These are phyloP conservation scores for Grus americana DNA, from an alignment of 2,113 vertebrate genomes.

Conservation along the genomic window DNA sequence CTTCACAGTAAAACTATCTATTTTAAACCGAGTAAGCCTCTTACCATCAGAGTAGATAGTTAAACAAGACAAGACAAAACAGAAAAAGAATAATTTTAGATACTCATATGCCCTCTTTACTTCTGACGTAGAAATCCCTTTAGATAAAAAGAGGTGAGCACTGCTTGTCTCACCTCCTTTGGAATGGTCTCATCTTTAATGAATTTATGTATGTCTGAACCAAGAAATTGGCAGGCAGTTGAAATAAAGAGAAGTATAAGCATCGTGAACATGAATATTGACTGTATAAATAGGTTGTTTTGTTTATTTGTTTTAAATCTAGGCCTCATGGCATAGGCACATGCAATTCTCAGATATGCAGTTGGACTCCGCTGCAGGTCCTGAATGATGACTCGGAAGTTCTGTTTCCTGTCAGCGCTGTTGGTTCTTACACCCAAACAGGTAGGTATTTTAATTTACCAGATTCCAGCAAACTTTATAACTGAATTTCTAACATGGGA, in stretches of 20 bases:
- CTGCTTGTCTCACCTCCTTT: not conserved
- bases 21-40: not conserved
- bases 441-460: conserved; percentile 71
- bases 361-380: conserved; percentile 87
- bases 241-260: not conserved
- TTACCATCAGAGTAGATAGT: not conserved
- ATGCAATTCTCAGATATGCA: conserved; percentile 79
- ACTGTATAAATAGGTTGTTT: not conserved
- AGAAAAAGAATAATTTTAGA: not conserved
- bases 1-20: not conserved
- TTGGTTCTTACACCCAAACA: conserved; percentile 77
- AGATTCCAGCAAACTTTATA: not conserved
- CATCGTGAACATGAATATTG: not conserved
- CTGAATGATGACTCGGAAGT: conserved; percentile 83
- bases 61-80: not conserved
- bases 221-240: not conserved
- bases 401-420: conserved; percentile 85
- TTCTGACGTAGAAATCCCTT: not conserved
- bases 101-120: not conserved
- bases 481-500: not conserved
- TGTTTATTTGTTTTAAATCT: not conserved
- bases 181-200: not conserved
- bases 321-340: conserved; percentile 82
- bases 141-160: not conserved
- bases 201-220: not conserved